phyloP scores from a whole-genome alignment of 2,797 vertebrate genomes.

The Peromyscus attwateri region DNA sequence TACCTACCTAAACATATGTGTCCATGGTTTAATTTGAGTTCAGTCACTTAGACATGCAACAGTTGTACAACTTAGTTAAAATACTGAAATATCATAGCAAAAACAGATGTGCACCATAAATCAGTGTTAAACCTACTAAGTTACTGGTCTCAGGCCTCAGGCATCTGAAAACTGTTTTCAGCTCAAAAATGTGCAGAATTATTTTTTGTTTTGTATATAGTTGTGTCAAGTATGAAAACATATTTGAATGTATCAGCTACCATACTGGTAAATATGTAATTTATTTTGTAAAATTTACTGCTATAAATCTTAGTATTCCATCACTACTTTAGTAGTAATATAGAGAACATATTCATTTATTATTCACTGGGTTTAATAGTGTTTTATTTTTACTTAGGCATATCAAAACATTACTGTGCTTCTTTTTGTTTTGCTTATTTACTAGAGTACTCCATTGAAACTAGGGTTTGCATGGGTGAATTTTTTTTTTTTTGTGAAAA shows the following conservation, averaged over 20 bases:
- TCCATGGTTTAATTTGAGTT: neutral
- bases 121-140: neutral
- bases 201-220: neutral
- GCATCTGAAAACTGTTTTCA: neutral
- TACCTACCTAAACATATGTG: neutral
- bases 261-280: neutral
- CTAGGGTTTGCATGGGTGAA: neutral
- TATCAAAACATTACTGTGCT: neutral
- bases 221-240: neutral
- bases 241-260: neutral
- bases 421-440: neutral
- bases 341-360: neutral
- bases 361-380: neutral
- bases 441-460: neutral
- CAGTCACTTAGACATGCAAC: neutral
- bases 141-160: neutral
- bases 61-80: neutral
- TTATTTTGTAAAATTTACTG: neutral
- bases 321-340: neutral
- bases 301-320: neutral
- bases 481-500: neutral
- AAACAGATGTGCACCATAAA: neutral
- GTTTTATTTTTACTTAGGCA: neutral
- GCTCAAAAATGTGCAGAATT: neutral
- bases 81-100: neutral